Conservation (phyloP, 2,888 invertebrate genomes). For the Sphecodes monilicornis region DNA sequence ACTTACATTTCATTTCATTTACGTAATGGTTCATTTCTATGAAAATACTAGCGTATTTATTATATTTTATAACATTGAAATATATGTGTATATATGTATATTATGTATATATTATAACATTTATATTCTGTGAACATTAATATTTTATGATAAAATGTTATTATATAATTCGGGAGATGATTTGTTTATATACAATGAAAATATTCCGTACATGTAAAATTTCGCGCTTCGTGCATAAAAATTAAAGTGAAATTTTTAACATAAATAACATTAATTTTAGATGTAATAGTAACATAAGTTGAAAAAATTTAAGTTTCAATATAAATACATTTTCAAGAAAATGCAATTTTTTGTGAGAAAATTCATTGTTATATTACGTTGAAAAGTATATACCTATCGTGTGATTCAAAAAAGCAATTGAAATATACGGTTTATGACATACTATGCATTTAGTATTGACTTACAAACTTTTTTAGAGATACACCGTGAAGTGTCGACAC, state of each 20-base stretch:
- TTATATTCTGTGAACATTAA: background rate
- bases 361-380: background rate
- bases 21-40: constrained; percentile 27
- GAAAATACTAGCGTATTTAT: background rate
- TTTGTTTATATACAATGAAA: background rate
- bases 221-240: background rate
- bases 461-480: constrained; percentile 19
- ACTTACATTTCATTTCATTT: background rate
- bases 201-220: background rate
- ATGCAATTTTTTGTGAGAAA: background rate
- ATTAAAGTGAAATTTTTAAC: background rate
- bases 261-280: background rate
- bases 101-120: background rate
- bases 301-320: background rate
- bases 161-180: background rate
- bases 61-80: constrained; percentile 3
- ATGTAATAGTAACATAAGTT: background rate
- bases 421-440: background rate
- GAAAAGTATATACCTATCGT: background rate
- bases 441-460: background rate
- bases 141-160: background rate
- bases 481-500: constrained; percentile 54
- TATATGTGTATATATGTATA: background rate
- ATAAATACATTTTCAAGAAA: background rate
- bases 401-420: background rate